Base-by-base conservation (phyloP, 1,140 invertebrate species). In the Pseudoatta argentina region DNA sequence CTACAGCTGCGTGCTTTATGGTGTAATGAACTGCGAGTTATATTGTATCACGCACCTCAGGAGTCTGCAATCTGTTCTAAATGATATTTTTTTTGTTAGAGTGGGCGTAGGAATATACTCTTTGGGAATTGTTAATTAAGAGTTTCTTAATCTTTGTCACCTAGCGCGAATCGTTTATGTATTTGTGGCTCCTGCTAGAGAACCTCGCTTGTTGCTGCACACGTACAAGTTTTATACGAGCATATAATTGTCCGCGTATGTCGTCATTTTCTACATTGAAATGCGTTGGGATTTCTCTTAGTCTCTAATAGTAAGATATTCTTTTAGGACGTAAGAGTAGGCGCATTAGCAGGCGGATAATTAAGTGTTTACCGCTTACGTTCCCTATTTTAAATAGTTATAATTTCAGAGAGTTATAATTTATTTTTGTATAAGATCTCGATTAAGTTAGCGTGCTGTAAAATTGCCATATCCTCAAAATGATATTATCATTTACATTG, bases 401-500 rank as follows among this genome's bases (percentile, higher is more conserved):
- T 69, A 55, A 79, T 81, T 89, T 79, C 44, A 86, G 71, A 83
- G 72, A 86, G 79, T 87, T 75, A 67, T 88, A 92, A 92, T 93
- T 93, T 93, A 92, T 93, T 93, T 92, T 93, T 93, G 66, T 92
- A 92, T 82, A 48, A 89, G 85, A 90, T 92, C 86, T 93, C 86
- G 59, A 71, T 92, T 93, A 81, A 91, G 87, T 92, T 93, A 89
- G 88, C 30, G 86, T 87, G 88, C 89, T 91, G 89, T 90, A 88
- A 92, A 87, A 87, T 89, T 93, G 89, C 90, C 91, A 92, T 91
- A 89, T 88, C 75, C 14, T 83, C 71, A 69, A 63, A 61, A 67
- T 59, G 53, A 83, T 44, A 67, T 85, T 87, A 71, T 87, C 63
- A 82, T 81, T 86, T 83, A 66, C 67, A 88, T 92, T 92, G 91